Evolutionary conservation across 1,140 invertebrate genomes (phyloP).

Genomic region (Lucilia sericata): DNA sequence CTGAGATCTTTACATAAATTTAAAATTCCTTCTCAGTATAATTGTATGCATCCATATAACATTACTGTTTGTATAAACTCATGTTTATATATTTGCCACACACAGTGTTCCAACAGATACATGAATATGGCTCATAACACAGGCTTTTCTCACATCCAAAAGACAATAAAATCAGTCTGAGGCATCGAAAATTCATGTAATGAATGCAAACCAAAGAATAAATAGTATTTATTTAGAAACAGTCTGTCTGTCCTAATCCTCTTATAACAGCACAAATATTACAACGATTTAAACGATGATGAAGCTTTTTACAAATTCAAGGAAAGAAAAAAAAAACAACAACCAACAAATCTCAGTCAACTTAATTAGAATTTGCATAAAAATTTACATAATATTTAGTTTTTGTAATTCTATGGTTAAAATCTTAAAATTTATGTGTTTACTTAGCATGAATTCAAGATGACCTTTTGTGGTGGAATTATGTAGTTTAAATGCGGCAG

Average conservation of each 20-base stretch:
- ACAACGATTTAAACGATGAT: not conserved
- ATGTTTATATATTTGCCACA: no score
- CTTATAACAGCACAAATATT: not conserved
- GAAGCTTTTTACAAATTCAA: not conserved
- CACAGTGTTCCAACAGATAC: no score
- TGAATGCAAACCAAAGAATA: constrained; percentile 16
- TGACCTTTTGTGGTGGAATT: not conserved
- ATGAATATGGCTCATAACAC: no score
- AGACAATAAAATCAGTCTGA: not conserved
- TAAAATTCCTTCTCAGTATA: no score
- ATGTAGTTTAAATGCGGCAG: not conserved
- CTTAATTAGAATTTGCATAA: not conserved
- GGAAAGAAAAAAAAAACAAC: not conserved
- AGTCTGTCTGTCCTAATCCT: not conserved
- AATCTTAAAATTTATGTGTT: not conserved
- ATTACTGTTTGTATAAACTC: no score
- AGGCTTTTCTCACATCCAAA: not conserved
- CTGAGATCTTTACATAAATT: no score
- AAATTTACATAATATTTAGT: not conserved
- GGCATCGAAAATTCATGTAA: not conserved
- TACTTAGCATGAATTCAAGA: not conserved
- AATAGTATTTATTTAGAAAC: not conserved
- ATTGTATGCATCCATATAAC: no score
- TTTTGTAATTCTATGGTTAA: not conserved
- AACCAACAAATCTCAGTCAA: not conserved